These are phyloP conservation scores for Tinea semifulvella DNA, from an alignment of 2,888 invertebrate genomes.

Conservation along the genomic window DNA sequence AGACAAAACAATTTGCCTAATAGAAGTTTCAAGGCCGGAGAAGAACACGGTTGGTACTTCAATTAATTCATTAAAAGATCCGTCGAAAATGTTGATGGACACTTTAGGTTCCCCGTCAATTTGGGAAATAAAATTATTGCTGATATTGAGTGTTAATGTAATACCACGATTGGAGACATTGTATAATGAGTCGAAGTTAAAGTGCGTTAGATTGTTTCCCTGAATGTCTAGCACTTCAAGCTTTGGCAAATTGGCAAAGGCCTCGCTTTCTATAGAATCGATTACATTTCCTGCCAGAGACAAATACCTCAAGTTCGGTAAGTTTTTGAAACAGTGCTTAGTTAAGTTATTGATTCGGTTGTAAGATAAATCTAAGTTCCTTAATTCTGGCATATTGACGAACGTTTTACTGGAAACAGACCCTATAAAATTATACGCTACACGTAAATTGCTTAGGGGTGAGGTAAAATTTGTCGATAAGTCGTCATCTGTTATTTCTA, in stretches of 20 bases:
- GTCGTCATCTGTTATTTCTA: slow-evolving; percentile 72
- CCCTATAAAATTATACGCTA: slow-evolving; percentile 83
- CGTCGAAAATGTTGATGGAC: slow-evolving; percentile 74
- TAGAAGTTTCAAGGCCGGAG: slow-evolving; percentile 68
- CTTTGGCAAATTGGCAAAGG: slow-evolving; percentile 79
- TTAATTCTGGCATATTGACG: slow-evolving; percentile 74
- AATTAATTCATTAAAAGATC: slow-evolving; percentile 73
- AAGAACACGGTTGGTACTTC: slow-evolving; percentile 74
- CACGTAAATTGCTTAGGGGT: slow-evolving; percentile 78
- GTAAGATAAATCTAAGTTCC: slow-evolving; percentile 80
- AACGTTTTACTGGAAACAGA: slow-evolving; percentile 76
- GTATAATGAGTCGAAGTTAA: slow-evolving; percentile 73
- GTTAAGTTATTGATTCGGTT: slow-evolving; percentile 79
- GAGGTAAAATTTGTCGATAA: slow-evolving; percentile 76
- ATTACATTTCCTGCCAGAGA: slow-evolving; percentile 87
- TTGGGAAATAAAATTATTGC: slow-evolving; percentile 70
- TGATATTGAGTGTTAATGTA: slow-evolving; percentile 79
- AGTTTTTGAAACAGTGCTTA: slow-evolving; percentile 77
- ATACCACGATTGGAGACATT: slow-evolving; percentile 72
- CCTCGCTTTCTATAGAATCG: slow-evolving; percentile 73
- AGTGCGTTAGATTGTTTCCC: slow-evolving; percentile 75
- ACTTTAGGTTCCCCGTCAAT: slow-evolving; percentile 59
- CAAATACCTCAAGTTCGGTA: slow-evolving; percentile 81
- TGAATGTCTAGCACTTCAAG: slow-evolving; percentile 83
- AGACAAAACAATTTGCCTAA: slow-evolving; percentile 75